phyloP scores from a whole-genome alignment of 1,140 invertebrate species.

The Phortica variegata region DNA sequence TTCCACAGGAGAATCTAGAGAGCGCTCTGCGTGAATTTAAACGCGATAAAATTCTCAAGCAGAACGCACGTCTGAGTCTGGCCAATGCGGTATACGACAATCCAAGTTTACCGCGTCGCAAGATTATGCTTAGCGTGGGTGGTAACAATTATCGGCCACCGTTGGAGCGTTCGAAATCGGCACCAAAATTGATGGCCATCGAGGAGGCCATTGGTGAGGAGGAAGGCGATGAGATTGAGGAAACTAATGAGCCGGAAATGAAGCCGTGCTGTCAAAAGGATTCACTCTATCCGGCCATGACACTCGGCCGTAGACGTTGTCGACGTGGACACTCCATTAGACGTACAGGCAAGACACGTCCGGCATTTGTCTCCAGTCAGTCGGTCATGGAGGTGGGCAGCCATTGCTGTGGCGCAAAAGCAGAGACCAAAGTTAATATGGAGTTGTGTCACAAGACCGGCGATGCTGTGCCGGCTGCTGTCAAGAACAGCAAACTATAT shows the following conservation, averaged over 20 bases:
- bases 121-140: slow-evolving; percentile 77
- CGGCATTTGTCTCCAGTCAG: slow-evolving; percentile 3
- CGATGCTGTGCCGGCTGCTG: background rate
- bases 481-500: background rate
- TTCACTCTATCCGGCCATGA: slow-evolving; percentile 58
- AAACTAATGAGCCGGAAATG: slow-evolving; percentile 55
- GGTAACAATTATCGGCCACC: slow-evolving; percentile 86
- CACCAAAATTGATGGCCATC: slow-evolving; percentile 91
- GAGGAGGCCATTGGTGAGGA: slow-evolving; percentile 88
- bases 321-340: slow-evolving; percentile 49
- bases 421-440: too few species aligned
- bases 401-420: background rate
- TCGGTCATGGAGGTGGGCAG: slow-evolving; percentile 1
- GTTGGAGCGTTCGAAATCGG: slow-evolving; percentile 89
- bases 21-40: slow-evolving; percentile 92
- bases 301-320: slow-evolving; percentile 55
- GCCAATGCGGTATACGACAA: slow-evolving; percentile 85
- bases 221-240: slow-evolving; percentile 66
- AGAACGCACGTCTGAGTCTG: slow-evolving; percentile 91
- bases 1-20: slow-evolving; percentile 64
- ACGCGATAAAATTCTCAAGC: slow-evolving; percentile 87
- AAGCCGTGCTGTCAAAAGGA: slow-evolving; percentile 56
- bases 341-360: slow-evolving; percentile 46
- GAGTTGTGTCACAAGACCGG: background rate
- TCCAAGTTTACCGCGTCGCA: slow-evolving; percentile 75